phyloP scores from a whole-genome alignment of 2,888 invertebrate species.

The Timema podura region DNA sequence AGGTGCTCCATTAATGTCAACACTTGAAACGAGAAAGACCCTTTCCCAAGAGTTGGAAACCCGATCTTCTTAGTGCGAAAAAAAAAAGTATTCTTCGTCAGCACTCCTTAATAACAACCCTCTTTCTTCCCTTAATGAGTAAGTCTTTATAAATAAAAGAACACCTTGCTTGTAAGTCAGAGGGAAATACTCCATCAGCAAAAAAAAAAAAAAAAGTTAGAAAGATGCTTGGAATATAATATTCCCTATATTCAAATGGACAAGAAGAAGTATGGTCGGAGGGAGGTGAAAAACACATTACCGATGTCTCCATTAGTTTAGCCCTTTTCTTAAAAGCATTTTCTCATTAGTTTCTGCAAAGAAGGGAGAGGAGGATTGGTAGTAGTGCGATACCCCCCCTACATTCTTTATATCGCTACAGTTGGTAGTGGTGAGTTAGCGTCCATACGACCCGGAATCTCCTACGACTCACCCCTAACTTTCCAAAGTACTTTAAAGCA shows the following conservation, averaged over 20 bases:
- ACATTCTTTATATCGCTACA: slow-evolving; percentile 10
- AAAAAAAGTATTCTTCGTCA: no score
- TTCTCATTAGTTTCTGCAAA: slow-evolving; percentile 36
- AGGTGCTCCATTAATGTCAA: no score
- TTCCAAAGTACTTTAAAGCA: slow-evolving; percentile 25
- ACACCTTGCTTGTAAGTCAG: no score
- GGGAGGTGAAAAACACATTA: slow-evolving; percentile 28
- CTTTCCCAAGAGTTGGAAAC: no score
- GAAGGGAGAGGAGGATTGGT: slow-evolving; percentile 19
- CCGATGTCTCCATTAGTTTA: slow-evolving; percentile 31
- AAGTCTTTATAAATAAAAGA: no score
- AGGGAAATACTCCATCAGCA: no score
- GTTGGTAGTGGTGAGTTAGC: slow-evolving; percentile 8
- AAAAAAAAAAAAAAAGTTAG: no score
- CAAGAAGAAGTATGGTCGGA: neutral
- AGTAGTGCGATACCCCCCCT: slow-evolving; percentile 8
- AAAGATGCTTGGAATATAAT: slow-evolving; percentile 1
- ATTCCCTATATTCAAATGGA: slow-evolving; percentile 15
- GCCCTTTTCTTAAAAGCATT: slow-evolving; percentile 38
- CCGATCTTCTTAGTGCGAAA: no score
- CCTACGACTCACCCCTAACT: neutral
- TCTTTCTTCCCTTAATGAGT: no score
- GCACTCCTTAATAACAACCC: no score
- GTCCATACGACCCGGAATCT: neutral
- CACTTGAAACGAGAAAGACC: no score